Evolutionary conservation across 2,113 vertebrate species (phyloP).

Genomic region (rabbit (Oryctolagus cuniculus)): mOryCun1.1 NC_091442.1:111403001-111403500

Average conservation of each 20-base stretch:
- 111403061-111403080: no score
- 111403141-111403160: no score
- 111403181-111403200: not conserved
- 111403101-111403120: not conserved
- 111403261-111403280: accelerated
- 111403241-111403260: accelerated
- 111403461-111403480: not conserved
- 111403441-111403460: not conserved
- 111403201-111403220: no score
- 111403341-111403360: not conserved
- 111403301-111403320: not conserved
- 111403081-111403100: not conserved
- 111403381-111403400: not conserved
- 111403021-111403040: accelerated
- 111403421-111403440: not conserved
- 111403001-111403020: not conserved
- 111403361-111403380: not conserved
- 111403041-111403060: not conserved
- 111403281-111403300: not conserved
- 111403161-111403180: not conserved
- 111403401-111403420: not conserved
- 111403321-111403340: not conserved
- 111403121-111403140: not conserved
- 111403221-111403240: not conserved
- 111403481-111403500: not conserved